Percentiles rank a stretch among this genome's conserved stretches.
These are phyloP conservation scores for Tachysurus fulvidraco DNA, from an alignment of 2,113 vertebrate genomes.

Conservation along the genomic window DNA sequence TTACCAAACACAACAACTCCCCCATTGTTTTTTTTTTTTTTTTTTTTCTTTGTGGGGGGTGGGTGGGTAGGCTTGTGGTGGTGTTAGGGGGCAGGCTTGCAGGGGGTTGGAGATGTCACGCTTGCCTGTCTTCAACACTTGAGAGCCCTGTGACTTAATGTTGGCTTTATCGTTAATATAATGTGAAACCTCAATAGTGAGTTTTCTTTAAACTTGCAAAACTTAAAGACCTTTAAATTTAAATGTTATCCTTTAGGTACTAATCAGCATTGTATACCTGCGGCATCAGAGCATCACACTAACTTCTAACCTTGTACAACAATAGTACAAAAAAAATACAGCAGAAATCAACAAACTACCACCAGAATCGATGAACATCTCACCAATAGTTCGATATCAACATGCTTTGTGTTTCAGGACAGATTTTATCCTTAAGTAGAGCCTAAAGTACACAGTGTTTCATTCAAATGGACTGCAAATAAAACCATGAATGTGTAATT, in stretches of 20 bases:
- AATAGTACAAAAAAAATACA: no score
- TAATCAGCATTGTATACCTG: no score
- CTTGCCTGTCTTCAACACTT: no score
- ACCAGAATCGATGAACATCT: neutral
- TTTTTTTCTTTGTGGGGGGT: no score
- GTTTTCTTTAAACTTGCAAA: neutral
- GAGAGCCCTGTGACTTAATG: neutral
- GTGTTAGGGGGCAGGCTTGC: no score
- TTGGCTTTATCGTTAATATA: neutral
- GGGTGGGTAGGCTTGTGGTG: no score
- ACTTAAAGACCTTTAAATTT: no score
- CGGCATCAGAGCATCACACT: neutral
- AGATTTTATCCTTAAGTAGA: neutral
- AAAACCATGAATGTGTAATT: neutral
- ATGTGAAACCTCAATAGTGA: neutral
- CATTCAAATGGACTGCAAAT: neutral
- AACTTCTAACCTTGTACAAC: no score
- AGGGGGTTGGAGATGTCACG: no score
- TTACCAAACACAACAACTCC: no score
- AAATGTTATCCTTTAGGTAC: neutral
- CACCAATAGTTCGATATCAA: no score
- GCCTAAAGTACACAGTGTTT: neutral
- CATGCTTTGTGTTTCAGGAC: neutral
- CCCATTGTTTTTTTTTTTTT: no score
- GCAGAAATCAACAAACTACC: neutral